These are phyloP conservation scores for Onchidella celtica DNA, from an alignment of 2,888 invertebrate species.

Conservation along the genomic window DNA sequence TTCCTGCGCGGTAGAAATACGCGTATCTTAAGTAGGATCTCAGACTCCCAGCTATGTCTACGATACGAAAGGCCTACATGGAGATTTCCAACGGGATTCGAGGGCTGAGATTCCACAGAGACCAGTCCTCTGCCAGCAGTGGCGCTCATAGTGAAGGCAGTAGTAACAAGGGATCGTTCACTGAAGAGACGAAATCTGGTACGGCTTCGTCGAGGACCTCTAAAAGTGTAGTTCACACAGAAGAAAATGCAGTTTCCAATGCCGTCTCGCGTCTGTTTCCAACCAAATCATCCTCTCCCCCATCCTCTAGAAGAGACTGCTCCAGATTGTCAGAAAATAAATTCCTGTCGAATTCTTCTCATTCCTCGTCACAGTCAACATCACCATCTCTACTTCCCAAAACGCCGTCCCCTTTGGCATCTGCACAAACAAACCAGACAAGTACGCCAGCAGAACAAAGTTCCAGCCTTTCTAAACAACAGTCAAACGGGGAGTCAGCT, in stretches of 20 bases:
- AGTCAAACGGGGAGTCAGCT: slow-evolving; percentile 21
- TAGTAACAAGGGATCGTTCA: background rate
- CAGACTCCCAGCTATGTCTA: slow-evolving; percentile 75
- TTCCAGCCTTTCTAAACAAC: background rate
- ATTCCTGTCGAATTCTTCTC: background rate
- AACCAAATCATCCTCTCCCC: background rate
- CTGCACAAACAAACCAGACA: slow-evolving; percentile 9
- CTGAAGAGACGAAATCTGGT: slow-evolving; percentile 17
- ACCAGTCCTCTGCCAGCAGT: slow-evolving; percentile 56
- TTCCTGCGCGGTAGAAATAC: too few species aligned
- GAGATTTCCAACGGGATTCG: slow-evolving; percentile 79
- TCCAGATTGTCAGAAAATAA: background rate
- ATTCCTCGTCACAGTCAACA: background rate
- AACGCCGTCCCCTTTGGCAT: slow-evolving; percentile 8
- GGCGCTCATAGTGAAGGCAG: slow-evolving; percentile 16
- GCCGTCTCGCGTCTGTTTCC: slow-evolving; percentile 25
- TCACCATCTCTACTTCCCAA: background rate
- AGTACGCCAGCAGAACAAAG: background rate
- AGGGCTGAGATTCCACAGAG: slow-evolving; percentile 75
- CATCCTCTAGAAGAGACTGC: slow-evolving; percentile 27
- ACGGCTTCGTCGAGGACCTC: background rate
- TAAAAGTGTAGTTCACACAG: background rate
- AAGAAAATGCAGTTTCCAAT: background rate
- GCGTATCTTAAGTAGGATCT: too few species aligned
- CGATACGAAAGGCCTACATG: slow-evolving; percentile 78